Conservation (phyloP, 1,140 invertebrate species). For the roundworm (Caenorhabditis elegans) region WBcel235 BX284606.5:11564501-11565000, state of each 20-base stretch:
- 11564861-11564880: too few species aligned
- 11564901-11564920: too few species aligned
- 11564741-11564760: slow-evolving; percentile 63
- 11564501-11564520: neutral
- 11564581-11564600: slow-evolving; percentile 53
- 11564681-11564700: slow-evolving; percentile 49
- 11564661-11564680: slow-evolving; percentile 45
- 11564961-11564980: too few species aligned
- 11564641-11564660: neutral
- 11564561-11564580: slow-evolving; percentile 57
- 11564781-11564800: slow-evolving; percentile 56
- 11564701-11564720: slow-evolving; percentile 54
- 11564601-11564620: neutral
- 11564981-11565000: too few species aligned
- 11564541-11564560: slow-evolving; percentile 41
- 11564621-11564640: slow-evolving; percentile 31
- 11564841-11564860: too few species aligned
- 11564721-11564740: slow-evolving; percentile 59
- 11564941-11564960: too few species aligned
- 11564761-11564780: slow-evolving; percentile 54
- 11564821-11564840: too few species aligned
- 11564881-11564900: too few species aligned
- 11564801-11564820: neutral
- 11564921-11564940: too few species aligned
- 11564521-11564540: slow-evolving; percentile 20